Evolutionary conservation across 2,888 invertebrate genomes (phyloP).

Genomic region (Heliconius ismenius): DNA sequence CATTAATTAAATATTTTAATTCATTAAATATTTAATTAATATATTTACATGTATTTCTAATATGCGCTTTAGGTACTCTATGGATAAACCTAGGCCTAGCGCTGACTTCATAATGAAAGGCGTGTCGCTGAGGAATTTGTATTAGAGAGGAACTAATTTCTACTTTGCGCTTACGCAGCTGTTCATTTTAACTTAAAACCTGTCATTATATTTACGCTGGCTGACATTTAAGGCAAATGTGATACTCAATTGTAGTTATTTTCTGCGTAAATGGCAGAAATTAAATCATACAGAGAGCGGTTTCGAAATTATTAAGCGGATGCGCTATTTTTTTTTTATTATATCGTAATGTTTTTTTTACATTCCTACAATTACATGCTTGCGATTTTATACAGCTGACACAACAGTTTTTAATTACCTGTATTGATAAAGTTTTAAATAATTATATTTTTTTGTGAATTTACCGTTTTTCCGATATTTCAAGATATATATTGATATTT

Average conservation of each 20-base stretch:
- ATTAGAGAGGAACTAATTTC: slow-evolving; percentile 51
- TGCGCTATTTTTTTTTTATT: not conserved
- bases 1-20: not conserved
- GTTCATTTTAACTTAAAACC: slow-evolving; percentile 46
- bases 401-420: no score
- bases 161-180: slow-evolving; percentile 44
- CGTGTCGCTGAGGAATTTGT: slow-evolving; percentile 69
- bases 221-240: slow-evolving; percentile 44
- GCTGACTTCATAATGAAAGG: slow-evolving; percentile 75
- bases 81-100: slow-evolving; percentile 54
- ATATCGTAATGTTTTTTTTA: not conserved
- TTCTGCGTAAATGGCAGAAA: slow-evolving; percentile 25
- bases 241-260: slow-evolving; percentile 27
- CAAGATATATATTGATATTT: no score
- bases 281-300: slow-evolving; percentile 8
- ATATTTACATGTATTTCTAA: no score
- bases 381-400: no score
- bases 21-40: not conserved
- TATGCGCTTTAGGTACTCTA: slow-evolving; percentile 40
- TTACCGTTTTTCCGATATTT: no score
- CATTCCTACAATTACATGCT: no score
- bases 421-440: no score
- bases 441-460: no score
- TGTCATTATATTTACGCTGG: slow-evolving; percentile 44
- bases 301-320: not conserved